These are phyloP conservation scores for Hydra vulgaris DNA, from an alignment of 30 jellyfish, hydroid and myxozoan species.

Conservation along the genomic window DNA sequence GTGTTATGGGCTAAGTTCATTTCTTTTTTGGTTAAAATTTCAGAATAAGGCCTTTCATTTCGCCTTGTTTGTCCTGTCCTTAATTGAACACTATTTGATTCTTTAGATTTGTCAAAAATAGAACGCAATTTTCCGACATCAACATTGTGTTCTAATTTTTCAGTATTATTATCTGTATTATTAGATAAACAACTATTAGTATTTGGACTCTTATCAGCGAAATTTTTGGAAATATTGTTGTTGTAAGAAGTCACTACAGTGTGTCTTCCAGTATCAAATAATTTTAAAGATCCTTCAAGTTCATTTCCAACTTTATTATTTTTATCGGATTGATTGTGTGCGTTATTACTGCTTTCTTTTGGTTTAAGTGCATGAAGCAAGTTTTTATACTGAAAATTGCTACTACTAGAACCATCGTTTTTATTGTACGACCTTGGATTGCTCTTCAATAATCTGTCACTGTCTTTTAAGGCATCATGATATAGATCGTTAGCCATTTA, in stretches of 20 bases:
- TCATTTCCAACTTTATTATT: neutral
- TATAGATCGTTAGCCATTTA: slow-evolving; percentile 22
- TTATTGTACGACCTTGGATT: slow-evolving; percentile 9
- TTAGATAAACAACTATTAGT: neutral
- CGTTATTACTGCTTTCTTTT: slow-evolving; percentile 1
- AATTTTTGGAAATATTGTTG: neutral
- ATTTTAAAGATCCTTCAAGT: neutral
- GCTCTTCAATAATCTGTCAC: slow-evolving; percentile 11
- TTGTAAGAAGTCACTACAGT: neutral
- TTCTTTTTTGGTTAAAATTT: neutral
- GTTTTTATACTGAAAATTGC: slow-evolving; percentile 22
- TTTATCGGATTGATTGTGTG: neutral
- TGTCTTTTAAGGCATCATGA: slow-evolving; percentile 19
- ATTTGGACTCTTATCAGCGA: neutral
- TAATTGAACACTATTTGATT: neutral
- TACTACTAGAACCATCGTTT: slow-evolving; percentile 21
- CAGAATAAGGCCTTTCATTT: slow-evolving; percentile 12
- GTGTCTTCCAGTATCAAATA: neutral
- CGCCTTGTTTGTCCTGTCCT: neutral
- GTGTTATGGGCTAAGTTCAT: neutral
- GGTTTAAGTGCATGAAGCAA: slow-evolving; percentile 20
- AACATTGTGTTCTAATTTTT: neutral
- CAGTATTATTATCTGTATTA: neutral
- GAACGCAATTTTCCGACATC: slow-evolving; percentile 10
- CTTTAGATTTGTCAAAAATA: neutral